Percentiles rank a stretch among this genome's conserved stretches.
phyloP scores from a whole-genome alignment of 2,797 vertebrate genomes.

The Coreius guichenoti region DNA sequence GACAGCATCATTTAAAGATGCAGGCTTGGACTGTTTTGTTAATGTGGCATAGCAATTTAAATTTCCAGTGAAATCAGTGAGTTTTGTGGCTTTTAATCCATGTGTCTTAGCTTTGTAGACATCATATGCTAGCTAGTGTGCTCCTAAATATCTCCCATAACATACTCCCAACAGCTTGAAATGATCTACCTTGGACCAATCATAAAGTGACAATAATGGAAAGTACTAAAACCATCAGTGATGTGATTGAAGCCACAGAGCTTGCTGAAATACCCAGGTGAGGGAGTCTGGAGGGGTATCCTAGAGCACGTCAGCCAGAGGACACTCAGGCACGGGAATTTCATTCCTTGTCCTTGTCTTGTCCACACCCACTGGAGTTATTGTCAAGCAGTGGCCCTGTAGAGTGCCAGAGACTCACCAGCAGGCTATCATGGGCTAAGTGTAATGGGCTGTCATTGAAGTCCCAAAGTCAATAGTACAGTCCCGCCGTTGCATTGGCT shows the following conservation, averaged over 20 bases:
- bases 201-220: background rate
- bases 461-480: constrained; percentile 38
- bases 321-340: constrained; percentile 15
- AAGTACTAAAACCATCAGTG: background rate
- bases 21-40: background rate
- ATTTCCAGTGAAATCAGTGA: background rate
- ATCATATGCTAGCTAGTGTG: background rate
- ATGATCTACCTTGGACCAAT: background rate
- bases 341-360: constrained; percentile 40
- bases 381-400: constrained; percentile 29
- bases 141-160: background rate
- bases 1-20: background rate
- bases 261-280: background rate
- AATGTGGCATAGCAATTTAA: background rate
- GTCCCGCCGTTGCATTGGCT: background rate
- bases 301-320: background rate
- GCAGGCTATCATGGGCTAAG: constrained; percentile 26
- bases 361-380: constrained; percentile 36
- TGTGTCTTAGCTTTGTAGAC: background rate
- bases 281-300: constrained; percentile 5
- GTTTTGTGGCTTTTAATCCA: background rate
- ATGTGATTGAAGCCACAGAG: background rate
- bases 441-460: constrained; percentile 42
- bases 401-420: constrained; percentile 38
- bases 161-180: background rate